These are phyloP conservation scores for Scaptomyza montana DNA, from an alignment of 1,140 invertebrate genomes.

Conservation along the genomic window DNA sequence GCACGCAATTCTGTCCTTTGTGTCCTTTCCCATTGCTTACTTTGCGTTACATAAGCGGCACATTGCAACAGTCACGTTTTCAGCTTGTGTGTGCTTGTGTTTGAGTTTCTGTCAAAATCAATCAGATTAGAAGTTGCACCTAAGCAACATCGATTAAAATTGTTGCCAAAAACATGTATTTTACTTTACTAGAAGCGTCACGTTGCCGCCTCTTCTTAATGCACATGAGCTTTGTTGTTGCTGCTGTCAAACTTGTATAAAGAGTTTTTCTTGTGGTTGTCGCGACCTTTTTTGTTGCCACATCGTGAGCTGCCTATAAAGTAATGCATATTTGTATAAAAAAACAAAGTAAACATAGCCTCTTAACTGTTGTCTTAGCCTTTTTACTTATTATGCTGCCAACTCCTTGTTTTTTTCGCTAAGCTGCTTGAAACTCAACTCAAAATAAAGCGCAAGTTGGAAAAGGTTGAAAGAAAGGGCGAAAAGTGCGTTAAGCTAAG, in stretches of 20 bases:
- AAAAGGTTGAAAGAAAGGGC: too few relatives aligned
- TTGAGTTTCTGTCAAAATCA: conserved; percentile 38
- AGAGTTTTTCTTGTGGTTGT: conserved; percentile 21
- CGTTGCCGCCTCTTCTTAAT: conserved; percentile 22
- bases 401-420: conserved; percentile 31
- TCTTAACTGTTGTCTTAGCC: conserved; percentile 17
- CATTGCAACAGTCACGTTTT: conserved; percentile 11
- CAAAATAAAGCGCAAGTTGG: not conserved
- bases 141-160: too few relatives aligned
- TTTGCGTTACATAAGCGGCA: conserved; percentile 66
- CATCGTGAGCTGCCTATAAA: not conserved
- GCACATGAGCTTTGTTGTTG: not conserved
- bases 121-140: conserved; percentile 24
- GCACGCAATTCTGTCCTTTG: conserved; percentile 21
- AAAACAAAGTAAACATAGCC: not conserved
- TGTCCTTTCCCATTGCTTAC: conserved; percentile 52
- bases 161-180: conserved; percentile 7
- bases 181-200: conserved; percentile 17
- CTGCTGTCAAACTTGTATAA: not conserved
- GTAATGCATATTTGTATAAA: too few relatives aligned
- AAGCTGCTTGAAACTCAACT: conserved; percentile 24
- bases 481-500: conserved; percentile 9
- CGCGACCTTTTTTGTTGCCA: conserved; percentile 30
- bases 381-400: conserved; percentile 9
- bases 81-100: not conserved